Base-by-base conservation (phyloP, 1,140 invertebrate species). In the Tenebrio molitor region DNA sequence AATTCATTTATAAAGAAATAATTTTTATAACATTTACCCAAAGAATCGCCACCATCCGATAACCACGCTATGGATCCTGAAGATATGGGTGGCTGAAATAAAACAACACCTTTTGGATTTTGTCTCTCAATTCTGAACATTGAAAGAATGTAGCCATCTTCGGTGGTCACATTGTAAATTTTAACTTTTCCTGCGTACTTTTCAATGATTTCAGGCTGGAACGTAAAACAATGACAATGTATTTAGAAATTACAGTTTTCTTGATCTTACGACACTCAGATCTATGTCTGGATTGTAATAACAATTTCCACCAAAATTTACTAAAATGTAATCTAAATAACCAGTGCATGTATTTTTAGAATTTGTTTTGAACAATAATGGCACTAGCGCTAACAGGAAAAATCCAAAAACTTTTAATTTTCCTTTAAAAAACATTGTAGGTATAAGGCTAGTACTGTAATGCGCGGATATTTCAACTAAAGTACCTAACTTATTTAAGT, bases 81-180 rank as follows among this genome's bases (percentile, higher is more conserved):
- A 0, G 53, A 29, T 25, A 62, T 62, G 3, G 53, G 53, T 3
- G 21, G 53, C 29, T 29, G 53, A 7, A 62, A 62, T 10, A 62
- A n/a, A 8, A 62, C 15, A 3, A 62, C 29, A 0, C 53, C 53
- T 25, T 14, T 62, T 12, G 53, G 19, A 62, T 62, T 23, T 10
- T 10, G 3, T 12, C 14, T 25, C 23, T 1, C 5, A 25, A 62
- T 25, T 23, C 53, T 25, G 15, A 62, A 62, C 29, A 62, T 12
- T 12, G 21, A 25, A 1, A 62, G n/a, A 62, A 62, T 62, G 16
- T 62, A 62, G 0, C 53, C 53, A 12, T 62, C 53, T 19, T 23
- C 19, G 7, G 53, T 62, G 16, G 53, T 62, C 7, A 62, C 14
- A 7, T 62, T 34, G 19, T 62, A 34, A 17, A 1, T 23, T 62